Evolutionary conservation across 2,888 invertebrate genomes (phyloP).

Genomic region (Dynastes tityus): DNA sequence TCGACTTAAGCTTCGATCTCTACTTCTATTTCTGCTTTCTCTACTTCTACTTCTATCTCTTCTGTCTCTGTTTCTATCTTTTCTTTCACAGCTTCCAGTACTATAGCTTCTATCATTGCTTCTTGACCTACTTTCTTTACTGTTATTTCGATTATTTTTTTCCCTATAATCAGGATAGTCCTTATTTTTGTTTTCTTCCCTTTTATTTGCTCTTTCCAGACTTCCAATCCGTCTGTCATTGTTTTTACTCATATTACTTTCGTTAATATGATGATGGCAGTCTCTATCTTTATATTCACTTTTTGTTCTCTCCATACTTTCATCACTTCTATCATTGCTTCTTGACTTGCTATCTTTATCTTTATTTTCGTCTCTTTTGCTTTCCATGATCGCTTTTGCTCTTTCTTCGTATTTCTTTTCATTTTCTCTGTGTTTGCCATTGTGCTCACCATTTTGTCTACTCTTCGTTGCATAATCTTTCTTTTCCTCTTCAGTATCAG

Average conservation of each 20-base stretch:
- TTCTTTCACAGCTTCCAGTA: constrained; percentile 24
- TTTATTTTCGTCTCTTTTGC: not conserved
- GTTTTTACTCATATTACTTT: not conserved
- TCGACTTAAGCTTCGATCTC: constrained; percentile 9
- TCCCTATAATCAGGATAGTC: not conserved
- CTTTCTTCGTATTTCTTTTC: not conserved
- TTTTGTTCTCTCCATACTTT: constrained; percentile 5
- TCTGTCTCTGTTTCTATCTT: constrained; percentile 22
- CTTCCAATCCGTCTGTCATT: constrained; percentile 10
- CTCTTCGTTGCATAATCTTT: not conserved
- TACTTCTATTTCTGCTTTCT: constrained; percentile 1
- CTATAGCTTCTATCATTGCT: not conserved
- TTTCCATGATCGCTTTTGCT: not conserved
- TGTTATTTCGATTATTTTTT: not conserved
- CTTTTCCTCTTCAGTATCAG: constrained; percentile 19
- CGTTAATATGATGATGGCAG: not conserved
- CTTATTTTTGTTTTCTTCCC: not conserved
- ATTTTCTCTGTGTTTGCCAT: not conserved
- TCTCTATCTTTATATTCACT: not conserved
- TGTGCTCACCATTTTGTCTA: not conserved
- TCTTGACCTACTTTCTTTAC: not conserved
- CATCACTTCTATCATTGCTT: not conserved
- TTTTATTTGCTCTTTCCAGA: constrained; percentile 7
- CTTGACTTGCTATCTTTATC: not conserved
- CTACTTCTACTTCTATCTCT: not conserved